Percentiles rank a stretch among this genome's conserved stretches.
Evolutionary conservation across 2,888 invertebrate genomes (phyloP).

Genomic region (Amblyjoppa fuscipennis): DNA sequence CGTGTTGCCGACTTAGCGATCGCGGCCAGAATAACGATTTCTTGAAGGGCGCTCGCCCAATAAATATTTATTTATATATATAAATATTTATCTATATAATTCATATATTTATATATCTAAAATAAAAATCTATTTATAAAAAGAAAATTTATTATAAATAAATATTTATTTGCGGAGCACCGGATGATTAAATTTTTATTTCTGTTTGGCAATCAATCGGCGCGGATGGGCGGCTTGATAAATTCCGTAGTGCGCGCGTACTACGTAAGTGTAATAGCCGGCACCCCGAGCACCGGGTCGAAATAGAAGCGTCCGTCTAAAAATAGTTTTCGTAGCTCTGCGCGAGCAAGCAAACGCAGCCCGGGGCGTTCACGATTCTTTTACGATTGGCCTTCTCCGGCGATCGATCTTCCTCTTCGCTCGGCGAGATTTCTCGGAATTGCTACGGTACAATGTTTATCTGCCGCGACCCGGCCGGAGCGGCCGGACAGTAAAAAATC

Average conservation of each 20-base stretch:
- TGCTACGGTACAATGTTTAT: not conserved
- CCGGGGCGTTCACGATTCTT: conserved; percentile 24
- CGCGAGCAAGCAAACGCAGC: conserved; percentile 45
- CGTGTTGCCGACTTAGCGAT: too few species aligned
- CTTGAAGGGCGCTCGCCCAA: too few species aligned
- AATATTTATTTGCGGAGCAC: not conserved
- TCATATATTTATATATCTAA: too few species aligned
- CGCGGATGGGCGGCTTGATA: conserved; percentile 36
- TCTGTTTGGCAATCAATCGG: not conserved
- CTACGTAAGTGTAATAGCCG: conserved; percentile 15
- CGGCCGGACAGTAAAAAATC: conserved; percentile 2
- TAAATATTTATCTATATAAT: not conserved
- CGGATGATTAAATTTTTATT: conserved; percentile 6
- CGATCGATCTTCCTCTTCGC: conserved; percentile 49
- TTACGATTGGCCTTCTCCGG: conserved; percentile 27
- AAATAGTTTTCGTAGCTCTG: conserved; percentile 56
- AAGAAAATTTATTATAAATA: too few species aligned
- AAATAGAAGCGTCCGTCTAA: conserved; percentile 63
- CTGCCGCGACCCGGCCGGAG: not conserved
- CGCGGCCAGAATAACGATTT: too few species aligned
- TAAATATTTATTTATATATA: too few species aligned
- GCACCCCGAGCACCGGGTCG: conserved; percentile 38
- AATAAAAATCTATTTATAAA: too few species aligned
- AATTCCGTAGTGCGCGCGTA: conserved; percentile 45
- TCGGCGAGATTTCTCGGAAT: not conserved